These are phyloP conservation scores for Papilio helenus DNA, from an alignment of 1,140 invertebrate genomes.

Conservation along the genomic window DNA sequence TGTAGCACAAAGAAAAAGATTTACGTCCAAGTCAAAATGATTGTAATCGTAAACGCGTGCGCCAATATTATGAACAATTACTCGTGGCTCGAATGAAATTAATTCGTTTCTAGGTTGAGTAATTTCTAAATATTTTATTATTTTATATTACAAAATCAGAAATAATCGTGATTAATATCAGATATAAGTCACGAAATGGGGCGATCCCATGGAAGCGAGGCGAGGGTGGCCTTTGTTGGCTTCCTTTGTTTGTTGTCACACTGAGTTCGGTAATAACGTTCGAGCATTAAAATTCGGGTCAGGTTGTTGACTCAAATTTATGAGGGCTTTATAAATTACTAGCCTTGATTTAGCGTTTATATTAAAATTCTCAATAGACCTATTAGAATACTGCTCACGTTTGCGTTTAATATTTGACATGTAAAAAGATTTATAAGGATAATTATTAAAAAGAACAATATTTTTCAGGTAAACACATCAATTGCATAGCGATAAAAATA, in stretches of 20 bases:
- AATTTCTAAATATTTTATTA: constrained; percentile 7
- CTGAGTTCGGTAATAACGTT: constrained; percentile 67
- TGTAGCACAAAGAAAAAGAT: constrained; percentile 55
- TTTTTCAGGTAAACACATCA: background rate
- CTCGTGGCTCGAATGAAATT: constrained; percentile 12
- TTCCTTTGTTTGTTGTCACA: constrained; percentile 69
- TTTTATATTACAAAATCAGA: constrained; percentile 15
- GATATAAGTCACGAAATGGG: constrained; percentile 41
- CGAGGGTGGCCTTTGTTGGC: constrained; percentile 58
- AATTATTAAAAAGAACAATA: background rate
- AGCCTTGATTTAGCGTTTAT: constrained; percentile 56
- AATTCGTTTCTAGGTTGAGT: constrained; percentile 30
- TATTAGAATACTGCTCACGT: constrained; percentile 28
- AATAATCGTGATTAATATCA: constrained; percentile 23
- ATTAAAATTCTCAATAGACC: constrained; percentile 44
- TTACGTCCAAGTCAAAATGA: constrained; percentile 53
- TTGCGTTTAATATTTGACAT: background rate
- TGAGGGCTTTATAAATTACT: constrained; percentile 62
- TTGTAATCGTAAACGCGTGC: constrained; percentile 50
- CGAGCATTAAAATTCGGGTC: constrained; percentile 74
- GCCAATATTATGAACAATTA: constrained; percentile 35
- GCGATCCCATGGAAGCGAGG: constrained; percentile 44
- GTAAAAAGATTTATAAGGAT: background rate
- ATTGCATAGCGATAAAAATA: background rate
- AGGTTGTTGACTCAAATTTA: constrained; percentile 75